Evolutionary conservation across 2,797 vertebrate genomes (phyloP), one percentile per base, ranked within the genome.

Genomic region (Enteromius paludinosus): DNA sequence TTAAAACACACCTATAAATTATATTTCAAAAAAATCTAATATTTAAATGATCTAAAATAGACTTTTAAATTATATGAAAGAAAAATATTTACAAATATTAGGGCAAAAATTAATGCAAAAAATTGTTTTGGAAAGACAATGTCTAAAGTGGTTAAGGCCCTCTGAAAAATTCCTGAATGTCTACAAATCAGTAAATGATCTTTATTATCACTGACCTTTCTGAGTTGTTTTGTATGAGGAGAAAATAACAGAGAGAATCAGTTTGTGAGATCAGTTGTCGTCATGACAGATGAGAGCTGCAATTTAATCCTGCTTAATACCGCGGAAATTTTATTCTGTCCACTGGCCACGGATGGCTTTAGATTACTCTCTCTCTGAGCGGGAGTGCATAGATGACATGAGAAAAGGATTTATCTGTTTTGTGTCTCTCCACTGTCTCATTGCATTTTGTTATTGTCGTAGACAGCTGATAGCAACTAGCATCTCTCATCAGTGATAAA

Each of bases 231-330:
- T 54, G 65, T 59, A 18, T 28, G 20, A 64, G 14, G 52, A 52
- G 75, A 25, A 56, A 73, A 71, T 54, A 74, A 76, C 59, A 64
- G 56, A 70, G 35, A 41, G 56, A 56, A 68, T 66, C 28, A 72
- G 52, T 54, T 69, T 69, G 45, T 64, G 70, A 52, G 78, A 81
- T 85, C 59, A 69, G 79, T 76, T 85, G 79, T 78, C 54, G 25
- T 86, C 75, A 69, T 86, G 84, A 83, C 77, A 87, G 87, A 88
- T 83, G 86, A 86, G 59, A 71, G 81, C 76, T 79, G 69, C 70
- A 79, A 76, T 89, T 86, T 88, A 89, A 90, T 91, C 88, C 88
- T 81, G 70, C 85, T 89, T 89, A 90, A 89, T 78, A 86, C 85
- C 83, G 85, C 83, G 64, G 83, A 86, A 85, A 86, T 91, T 75